These are phyloP conservation scores for Keiferia lycopersicella DNA, from an alignment of 2,888 invertebrate genomes.

Conservation along the genomic window DNA sequence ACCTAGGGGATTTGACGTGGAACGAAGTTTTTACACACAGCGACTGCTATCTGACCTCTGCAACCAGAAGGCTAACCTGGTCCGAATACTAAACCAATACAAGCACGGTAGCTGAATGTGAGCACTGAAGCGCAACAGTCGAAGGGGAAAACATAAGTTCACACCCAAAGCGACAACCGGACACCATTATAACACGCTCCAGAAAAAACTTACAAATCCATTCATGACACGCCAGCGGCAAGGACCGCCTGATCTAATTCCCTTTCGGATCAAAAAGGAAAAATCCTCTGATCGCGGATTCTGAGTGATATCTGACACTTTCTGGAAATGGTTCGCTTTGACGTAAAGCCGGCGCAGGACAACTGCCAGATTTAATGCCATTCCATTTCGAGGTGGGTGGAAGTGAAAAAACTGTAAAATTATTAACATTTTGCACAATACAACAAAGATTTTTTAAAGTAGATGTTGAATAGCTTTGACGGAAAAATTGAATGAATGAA, in stretches of 20 bases:
- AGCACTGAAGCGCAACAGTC: neutral
- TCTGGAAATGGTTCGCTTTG: neutral
- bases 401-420: neutral
- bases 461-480: too few species aligned
- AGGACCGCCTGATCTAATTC: neutral
- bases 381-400: neutral
- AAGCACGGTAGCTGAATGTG: neutral
- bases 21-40: too few species aligned
- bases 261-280: slow-evolving; percentile 3
- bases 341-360: slow-evolving; percentile 12
- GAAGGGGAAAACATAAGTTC: neutral
- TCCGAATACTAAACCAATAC: neutral
- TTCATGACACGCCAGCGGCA: neutral
- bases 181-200: neutral
- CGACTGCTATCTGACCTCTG: too few species aligned
- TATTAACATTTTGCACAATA: neutral
- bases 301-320: slow-evolving; percentile 10
- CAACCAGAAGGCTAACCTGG: too few species aligned
- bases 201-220: neutral
- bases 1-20: too few species aligned
- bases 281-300: slow-evolving; percentile 4
- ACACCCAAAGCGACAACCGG: neutral
- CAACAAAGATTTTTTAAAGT: too few species aligned
- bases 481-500: too few species aligned
- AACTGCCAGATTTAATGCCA: slow-evolving; percentile 1